Evolutionary conservation across 2,888 invertebrate species (phyloP), one percentile per base, ranked within the genome.

Genomic region (Neuroscelio doddi): DNA sequence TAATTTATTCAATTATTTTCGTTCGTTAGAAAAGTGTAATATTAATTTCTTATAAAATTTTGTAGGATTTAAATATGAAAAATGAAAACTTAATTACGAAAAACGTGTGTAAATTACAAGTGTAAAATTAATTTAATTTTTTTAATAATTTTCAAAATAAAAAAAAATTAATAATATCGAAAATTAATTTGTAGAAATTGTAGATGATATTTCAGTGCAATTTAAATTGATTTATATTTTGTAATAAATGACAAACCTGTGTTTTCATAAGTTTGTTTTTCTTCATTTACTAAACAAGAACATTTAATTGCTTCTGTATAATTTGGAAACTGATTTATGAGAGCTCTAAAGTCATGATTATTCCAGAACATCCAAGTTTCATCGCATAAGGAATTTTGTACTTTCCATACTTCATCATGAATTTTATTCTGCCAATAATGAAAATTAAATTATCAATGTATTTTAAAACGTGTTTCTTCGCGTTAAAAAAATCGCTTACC

Each of bases 321-420:
- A 26, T 41, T 24, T 10, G 41, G 41, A 12, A 24, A 21, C 7
- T 41, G 12, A 1, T 3, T 26, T 5, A 41, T 41, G 5, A 65
- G 14, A 16, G 12, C 3, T 3, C 29, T 32, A 36, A 71, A 72
- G 50, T 76, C 49, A 17, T 77, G 74, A 30, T 64, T 24, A 0
- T n/a, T 14, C 3, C 70, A 65, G 29, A 77, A 77, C 30, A 68
- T 52, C 78, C 78, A 77, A 12, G 72, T 38, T 53, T 69, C 26
- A 9, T 71, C 63, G 45, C 70, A 76, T 26, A 61, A 61, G 27
- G 53, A 10, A 45, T 68, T 61, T 53, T 72, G 56, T 1, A 56
- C 9, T 3, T 15, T 47, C 73, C 74, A 75, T 7, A 73, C 68
- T 62, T 67, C 38, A 21, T 63, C 41, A 26, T 74, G 69, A 49